A percentile compares a stretch with the other conserved stretches of the same genome.
phyloP scores from a whole-genome alignment of 1,140 invertebrate genomes.

The Hyposmocoma kahamanoa region DNA sequence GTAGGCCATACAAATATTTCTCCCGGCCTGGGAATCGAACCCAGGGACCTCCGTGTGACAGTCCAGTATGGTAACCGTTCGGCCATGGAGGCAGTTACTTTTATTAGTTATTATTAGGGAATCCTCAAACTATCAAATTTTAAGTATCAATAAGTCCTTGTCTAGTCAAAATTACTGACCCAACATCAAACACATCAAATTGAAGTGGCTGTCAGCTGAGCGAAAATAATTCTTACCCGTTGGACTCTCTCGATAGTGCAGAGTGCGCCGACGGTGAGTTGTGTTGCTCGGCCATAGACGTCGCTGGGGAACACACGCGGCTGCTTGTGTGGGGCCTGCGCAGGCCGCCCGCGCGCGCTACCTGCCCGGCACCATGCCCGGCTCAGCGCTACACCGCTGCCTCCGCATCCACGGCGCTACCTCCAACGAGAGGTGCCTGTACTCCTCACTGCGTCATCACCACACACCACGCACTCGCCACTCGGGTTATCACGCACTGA shows the following conservation, averaged over 20 bases:
- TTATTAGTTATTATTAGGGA: no score
- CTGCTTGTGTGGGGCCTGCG: conserved; percentile 70
- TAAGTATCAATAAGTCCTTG: no score
- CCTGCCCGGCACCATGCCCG: conserved; percentile 72
- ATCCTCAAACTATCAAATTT: no score
- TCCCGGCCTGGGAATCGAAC: no score
- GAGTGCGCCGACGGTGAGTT: conserved; percentile 71
- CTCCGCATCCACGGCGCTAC: conserved; percentile 47
- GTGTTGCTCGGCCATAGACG: conserved; percentile 74
- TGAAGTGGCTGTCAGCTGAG: no score
- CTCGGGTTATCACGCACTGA: conserved; percentile 24
- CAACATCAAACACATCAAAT: no score
- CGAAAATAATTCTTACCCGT: conserved; percentile 60
- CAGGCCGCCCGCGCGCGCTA: conserved; percentile 71
- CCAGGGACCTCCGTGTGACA: no score
- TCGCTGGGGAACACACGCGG: conserved; percentile 67
- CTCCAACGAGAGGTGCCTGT: conserved; percentile 17
- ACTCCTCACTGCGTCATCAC: conserved; percentile 44
- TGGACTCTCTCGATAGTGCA: conserved; percentile 73
- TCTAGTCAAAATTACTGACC: no score
- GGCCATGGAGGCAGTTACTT: no score
- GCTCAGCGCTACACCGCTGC: conserved; percentile 53
- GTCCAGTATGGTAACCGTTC: no score
- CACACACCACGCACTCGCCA: conserved; percentile 21
- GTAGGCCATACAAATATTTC: no score